Base-by-base conservation (phyloP, 2,797 vertebrate genomes). In the Karalla daura region DNA sequence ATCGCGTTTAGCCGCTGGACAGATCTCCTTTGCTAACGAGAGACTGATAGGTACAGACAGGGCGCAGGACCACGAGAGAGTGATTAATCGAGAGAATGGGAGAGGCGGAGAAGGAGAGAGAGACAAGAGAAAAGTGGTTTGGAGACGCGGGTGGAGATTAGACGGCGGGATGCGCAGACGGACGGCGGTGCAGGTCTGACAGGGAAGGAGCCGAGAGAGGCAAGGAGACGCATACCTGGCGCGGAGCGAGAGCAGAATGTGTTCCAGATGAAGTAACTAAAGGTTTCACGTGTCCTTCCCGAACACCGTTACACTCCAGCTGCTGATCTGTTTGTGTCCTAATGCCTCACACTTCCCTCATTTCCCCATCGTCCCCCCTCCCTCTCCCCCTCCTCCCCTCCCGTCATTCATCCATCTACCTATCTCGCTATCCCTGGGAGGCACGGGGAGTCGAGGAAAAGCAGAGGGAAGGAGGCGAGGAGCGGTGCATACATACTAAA, bases 401-500 rank as follows among this genome's bases (percentile, higher is more conserved):
- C 76, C 52, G 55, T 64, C 80, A 79, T 89, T 68, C 76, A 86
- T 90, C 89, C 80, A 84, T 91, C 88, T 81, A 87, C 71, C 89
- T 82, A 91, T 90, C 91, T 89, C 55, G 78, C 80, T 83, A 87
- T 92, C 91, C 90, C 91, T 91, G 87, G 89, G 91, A 91, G 89
- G 89, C 88, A 88, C 28, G 66, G 67, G 80, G 85, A 66, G 41
- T 86, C 70, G 54, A 88, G 84, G 85, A 88, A 88, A 82, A 89
- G 81, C 81, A 84, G 83, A 74, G 86, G 84, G 86, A 79, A 80
- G 84, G 71, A 88, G 74, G 79, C 64, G 81, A 81, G 82, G 82
- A 92, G 92, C 81, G 47, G 83, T 50, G 76, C 91, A 92, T 93
- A 92, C 92, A 93, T 93, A 93, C 92, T 92, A 93, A 94, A 93